Evolutionary conservation across 2,888 invertebrate genomes (phyloP).

Genomic region (Oxyteleia sp.): DNA sequence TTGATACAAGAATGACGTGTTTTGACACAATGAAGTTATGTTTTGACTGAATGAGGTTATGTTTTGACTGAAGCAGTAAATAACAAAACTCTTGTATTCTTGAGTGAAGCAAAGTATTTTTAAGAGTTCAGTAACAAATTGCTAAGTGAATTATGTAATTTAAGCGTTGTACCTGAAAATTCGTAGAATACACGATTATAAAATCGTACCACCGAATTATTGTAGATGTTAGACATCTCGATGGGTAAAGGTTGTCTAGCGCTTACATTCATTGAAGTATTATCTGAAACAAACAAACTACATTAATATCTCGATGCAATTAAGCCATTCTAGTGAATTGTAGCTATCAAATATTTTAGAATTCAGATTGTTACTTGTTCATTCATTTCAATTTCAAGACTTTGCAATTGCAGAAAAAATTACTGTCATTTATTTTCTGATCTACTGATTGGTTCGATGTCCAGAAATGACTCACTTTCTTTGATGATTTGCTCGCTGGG

Average conservation of each 20-base stretch:
- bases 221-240: constrained; percentile 88
- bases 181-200: constrained; percentile 91
- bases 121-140: no score
- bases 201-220: constrained; percentile 90
- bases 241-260: constrained; percentile 74
- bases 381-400: constrained; percentile 10
- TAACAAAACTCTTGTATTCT: no score
- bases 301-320: constrained; percentile 77
- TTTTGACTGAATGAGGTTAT: no score
- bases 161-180: constrained; percentile 91
- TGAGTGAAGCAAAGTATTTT: no score
- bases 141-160: no score
- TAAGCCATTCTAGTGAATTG: constrained; percentile 4
- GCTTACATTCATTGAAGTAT: constrained; percentile 83
- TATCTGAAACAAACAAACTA: constrained; percentile 81
- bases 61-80: no score
- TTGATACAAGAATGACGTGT: no score
- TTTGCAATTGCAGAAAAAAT: background rate
- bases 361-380: background rate
- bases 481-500: constrained; percentile 93
- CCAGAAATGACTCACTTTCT: constrained; percentile 91
- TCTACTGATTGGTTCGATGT: background rate
- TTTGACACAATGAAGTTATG: no score
- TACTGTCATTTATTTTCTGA: background rate
- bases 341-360: background rate